These are phyloP conservation scores for Heteromurus nitidus DNA, from an alignment of 2,888 invertebrate genomes.

Conservation along the genomic window DNA sequence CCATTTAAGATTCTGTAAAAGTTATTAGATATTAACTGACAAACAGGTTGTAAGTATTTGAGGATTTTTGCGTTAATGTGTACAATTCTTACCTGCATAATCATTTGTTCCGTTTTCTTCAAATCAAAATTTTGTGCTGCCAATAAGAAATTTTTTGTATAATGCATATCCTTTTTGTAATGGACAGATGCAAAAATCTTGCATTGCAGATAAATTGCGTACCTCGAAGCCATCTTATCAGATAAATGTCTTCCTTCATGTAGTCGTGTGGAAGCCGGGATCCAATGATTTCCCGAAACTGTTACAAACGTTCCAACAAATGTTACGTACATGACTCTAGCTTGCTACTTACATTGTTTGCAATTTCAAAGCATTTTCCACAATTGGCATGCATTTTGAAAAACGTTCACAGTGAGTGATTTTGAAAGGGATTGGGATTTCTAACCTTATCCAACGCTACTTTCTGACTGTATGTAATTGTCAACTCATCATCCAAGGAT, in stretches of 20 bases:
- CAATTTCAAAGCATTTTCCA: no score
- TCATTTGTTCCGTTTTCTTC: slow-evolving; percentile 42
- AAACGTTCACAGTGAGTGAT: no score
- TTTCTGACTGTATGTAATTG: slow-evolving; percentile 59
- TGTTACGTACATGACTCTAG: no score
- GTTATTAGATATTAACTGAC: neutral
- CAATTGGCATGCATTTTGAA: no score
- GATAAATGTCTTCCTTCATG: slow-evolving; percentile 49
- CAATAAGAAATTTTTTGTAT: no score
- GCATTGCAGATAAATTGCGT: neutral
- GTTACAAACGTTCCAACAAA: no score
- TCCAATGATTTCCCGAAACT: slow-evolving; percentile 40
- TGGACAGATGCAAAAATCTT: slow-evolving; percentile 48
- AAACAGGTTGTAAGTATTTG: no score
- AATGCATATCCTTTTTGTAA: slow-evolving; percentile 49
- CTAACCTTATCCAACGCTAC: slow-evolving; percentile 46
- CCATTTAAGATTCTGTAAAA: slow-evolving; percentile 48
- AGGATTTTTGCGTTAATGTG: no score
- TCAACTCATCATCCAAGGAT: slow-evolving; percentile 52
- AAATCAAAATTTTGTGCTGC: slow-evolving; percentile 42
- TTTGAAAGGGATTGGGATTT: no score
- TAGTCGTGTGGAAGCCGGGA: slow-evolving; percentile 41
- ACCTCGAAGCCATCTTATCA: slow-evolving; percentile 49
- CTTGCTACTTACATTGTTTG: no score
- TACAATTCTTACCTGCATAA: slow-evolving; percentile 32